Evolutionary conservation across 2,888 invertebrate species (phyloP).

Genomic region (Camptogramma bilineatum): DNA sequence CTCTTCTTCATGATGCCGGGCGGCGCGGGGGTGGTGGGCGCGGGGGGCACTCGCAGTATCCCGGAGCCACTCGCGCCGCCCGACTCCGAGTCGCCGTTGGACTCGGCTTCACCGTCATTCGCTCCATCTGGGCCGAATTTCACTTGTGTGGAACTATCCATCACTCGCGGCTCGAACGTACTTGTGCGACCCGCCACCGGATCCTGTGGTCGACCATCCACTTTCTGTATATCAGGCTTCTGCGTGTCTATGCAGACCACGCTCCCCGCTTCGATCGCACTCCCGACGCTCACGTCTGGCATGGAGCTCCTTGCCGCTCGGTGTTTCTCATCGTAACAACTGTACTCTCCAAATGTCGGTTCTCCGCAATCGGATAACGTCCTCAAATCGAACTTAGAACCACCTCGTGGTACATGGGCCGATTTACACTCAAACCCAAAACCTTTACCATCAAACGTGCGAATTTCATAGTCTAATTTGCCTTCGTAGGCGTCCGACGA

Average conservation of each 20-base stretch:
- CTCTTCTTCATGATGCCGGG: slow-evolving; percentile 94
- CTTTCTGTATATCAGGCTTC: slow-evolving; percentile 81
- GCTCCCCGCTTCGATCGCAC: slow-evolving; percentile 86
- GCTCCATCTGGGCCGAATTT: slow-evolving; percentile 78
- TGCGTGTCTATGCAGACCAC: slow-evolving; percentile 83
- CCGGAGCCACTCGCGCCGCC: slow-evolving; percentile 76
- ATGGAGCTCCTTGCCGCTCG: slow-evolving; percentile 85
- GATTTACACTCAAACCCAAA: slow-evolving; percentile 85
- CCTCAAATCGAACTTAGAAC: slow-evolving; percentile 80
- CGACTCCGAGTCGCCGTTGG: slow-evolving; percentile 73
- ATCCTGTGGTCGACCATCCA: slow-evolving; percentile 69
- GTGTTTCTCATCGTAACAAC: slow-evolving; percentile 87
- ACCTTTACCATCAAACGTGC: slow-evolving; percentile 82
- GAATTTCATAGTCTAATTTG: slow-evolving; percentile 83
- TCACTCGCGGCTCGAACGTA: slow-evolving; percentile 80
- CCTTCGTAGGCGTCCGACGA: slow-evolving; percentile 87
- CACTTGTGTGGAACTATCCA: slow-evolving; percentile 82
- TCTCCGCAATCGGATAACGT: slow-evolving; percentile 83
- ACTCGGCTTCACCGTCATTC: slow-evolving; percentile 73
- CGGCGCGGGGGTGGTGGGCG: slow-evolving; percentile 85
- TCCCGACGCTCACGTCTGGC: slow-evolving; percentile 86
- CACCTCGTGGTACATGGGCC: slow-evolving; percentile 80
- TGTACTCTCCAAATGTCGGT: slow-evolving; percentile 87
- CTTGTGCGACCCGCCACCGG: slow-evolving; percentile 74
- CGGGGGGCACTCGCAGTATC: slow-evolving; percentile 78